Percentiles rank a stretch among this genome's conserved stretches.
These are phyloP conservation scores for Cyprinus carpio DNA, from an alignment of 2,113 vertebrate species.

Conservation along the genomic window DNA sequence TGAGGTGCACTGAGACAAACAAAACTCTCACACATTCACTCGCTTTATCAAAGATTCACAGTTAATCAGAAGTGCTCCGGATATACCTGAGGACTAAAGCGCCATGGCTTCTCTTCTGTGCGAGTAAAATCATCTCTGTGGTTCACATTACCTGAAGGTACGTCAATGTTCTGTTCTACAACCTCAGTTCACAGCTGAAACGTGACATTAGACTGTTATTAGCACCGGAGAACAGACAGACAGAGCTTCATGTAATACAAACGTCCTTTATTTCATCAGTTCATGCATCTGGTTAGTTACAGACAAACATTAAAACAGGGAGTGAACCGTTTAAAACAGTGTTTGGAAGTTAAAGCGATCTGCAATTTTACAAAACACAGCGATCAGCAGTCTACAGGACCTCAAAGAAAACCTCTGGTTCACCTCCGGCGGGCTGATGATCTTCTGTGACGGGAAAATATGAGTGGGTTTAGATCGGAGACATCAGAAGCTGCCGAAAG, in stretches of 20 bases:
- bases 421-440: background rate
- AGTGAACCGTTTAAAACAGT: no score
- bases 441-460: background rate
- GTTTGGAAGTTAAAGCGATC: background rate
- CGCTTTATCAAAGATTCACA: no score
- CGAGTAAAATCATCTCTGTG: no score
- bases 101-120: no score
- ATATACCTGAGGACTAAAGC: no score
- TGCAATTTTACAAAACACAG: background rate
- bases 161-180: no score
- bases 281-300: background rate
- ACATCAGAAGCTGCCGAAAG: no score
- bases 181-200: background rate
- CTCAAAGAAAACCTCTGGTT: background rate
- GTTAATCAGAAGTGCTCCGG: no score
- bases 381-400: slow-evolving; percentile 2
- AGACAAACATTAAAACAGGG: background rate
- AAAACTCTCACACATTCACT: no score
- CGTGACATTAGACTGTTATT: background rate
- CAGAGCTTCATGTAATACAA: background rate
- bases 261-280: background rate
- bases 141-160: no score
- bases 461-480: rapidly evolving
- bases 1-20: no score
- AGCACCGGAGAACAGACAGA: background rate